phyloP scores from a whole-genome alignment of 1,140 invertebrate genomes.

The Cyclargus thomasi region DNA sequence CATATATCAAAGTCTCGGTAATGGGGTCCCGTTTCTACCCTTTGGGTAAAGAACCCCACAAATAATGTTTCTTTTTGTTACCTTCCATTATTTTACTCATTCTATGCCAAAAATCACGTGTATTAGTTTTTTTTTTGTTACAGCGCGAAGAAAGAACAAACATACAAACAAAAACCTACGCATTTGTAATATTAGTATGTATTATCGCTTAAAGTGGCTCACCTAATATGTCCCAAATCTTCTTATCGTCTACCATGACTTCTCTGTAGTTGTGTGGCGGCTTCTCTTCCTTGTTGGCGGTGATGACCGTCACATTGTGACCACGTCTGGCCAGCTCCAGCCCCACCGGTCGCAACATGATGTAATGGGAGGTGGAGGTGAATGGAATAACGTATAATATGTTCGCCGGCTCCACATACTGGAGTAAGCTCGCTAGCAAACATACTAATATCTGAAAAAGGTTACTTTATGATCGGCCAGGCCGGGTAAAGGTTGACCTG shows the following conservation, averaged over 20 bases:
- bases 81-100: too few species aligned
- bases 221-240: conserved; percentile 30
- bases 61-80: too few species aligned
- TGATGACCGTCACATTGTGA: conserved; percentile 68
- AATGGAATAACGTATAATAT: conserved; percentile 45
- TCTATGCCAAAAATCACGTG: too few species aligned
- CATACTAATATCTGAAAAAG: not conserved
- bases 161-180: too few species aligned
- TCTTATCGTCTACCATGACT: conserved; percentile 28
- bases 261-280: conserved; percentile 33
- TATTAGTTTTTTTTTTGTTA: too few species aligned
- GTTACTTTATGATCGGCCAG: not conserved
- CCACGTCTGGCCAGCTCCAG: conserved; percentile 57
- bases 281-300: conserved; percentile 28
- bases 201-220: too few species aligned
- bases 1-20: too few species aligned
- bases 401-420: conserved; percentile 19
- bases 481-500: too few species aligned
- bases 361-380: conserved; percentile 54
- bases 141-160: too few species aligned
- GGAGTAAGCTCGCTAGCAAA: not conserved
- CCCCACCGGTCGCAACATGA: conserved; percentile 46
- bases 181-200: too few species aligned
- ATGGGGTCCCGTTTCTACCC: too few species aligned
- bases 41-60: too few species aligned